Evolutionary conservation across 1,140 invertebrate species (phyloP), one percentile per base, ranked within the genome.

Genomic region (Adelges cooleyi): DNA sequence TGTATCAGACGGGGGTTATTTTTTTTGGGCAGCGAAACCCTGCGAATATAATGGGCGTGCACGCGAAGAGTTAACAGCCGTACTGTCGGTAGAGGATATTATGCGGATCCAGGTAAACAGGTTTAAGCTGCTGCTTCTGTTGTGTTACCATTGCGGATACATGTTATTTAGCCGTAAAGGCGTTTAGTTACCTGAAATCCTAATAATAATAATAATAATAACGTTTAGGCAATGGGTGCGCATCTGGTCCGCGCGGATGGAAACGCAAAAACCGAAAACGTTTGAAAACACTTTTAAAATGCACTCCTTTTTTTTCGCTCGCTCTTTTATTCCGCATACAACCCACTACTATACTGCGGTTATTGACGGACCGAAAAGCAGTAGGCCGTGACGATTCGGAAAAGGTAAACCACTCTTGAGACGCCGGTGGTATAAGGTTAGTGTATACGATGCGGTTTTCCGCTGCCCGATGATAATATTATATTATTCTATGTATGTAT

Each of bases 221-320:
- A 3, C 9, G 40, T 15, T 23, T 18, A 10, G 27, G 27, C 17
- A 50, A 4, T 27, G 9, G 1, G 40, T 17, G 15, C 40, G 9
- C 56, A 62, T 62, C 56, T 62, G 56, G 54, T 18, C 23, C 1
- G 17, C 1, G 17, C 2, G 17, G 3, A 17, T 13, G 27, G 23
- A 15, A 46, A 48, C 42, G n/a, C n/a, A n/a, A 4, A n/a, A 25
- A 44, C 36, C 38, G 40, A 48, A n/a, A 62, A 62, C 56, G 22
- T 8, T 18, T 42, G 42, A 62, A 48, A 48, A 62, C 56, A 62
- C 56, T 62, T 48, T 48, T 46, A 62, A 62, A 33, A 33, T 33
- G 11, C 29, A 6, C 15, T 18, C n/a, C 44, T 59, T 40, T 59
- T 23, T 40, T 44, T 40, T 33, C 5, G 5, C 11, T n/a, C n/a